Base-by-base conservation (phyloP, 2,113 vertebrate genomes). In the Pteronura brasiliensis region DNA sequence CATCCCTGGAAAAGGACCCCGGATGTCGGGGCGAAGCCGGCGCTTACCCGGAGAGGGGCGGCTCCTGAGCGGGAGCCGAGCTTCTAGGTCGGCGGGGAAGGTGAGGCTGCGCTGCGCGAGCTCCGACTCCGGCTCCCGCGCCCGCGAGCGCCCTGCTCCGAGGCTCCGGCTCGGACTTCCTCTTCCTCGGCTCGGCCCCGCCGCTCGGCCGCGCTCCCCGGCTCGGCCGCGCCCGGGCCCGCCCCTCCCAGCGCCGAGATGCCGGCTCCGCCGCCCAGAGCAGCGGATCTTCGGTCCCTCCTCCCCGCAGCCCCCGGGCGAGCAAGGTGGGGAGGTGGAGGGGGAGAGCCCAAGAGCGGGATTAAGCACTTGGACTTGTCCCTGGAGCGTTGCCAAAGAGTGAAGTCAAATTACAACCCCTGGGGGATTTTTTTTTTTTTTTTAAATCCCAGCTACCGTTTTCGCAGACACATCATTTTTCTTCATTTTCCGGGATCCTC, bases 361-460 rank as follows among this genome's bases (percentile, higher is more conserved):
- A 96, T 92, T 65, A 93, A 97, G 90, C 95, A 0, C 94, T 98
- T 67, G 98, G 98, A 96, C 96, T 97, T 88, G 97, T 63, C 95
- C 63, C 97, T 98, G 98, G 98, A 98, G 79, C 31, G 8, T 12
- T 85, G 98, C 98, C 98, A 98, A 95, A 92, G 93, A 71, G 88
- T 97, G 98, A 98, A 98, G 97, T 96, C 96, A 85, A 97, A 97
- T 98, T 97, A 93, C 98, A 98, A 97, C 61, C 85, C 81, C 29
- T 8, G 97, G 52, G 11, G 13, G 15, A 11, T 20, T n/a, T 88
- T 67, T 80, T 36, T 47, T 47, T 17, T 83, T 34, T 21, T 49
- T 52, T 61, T 17, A 0, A 21, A n/a, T 57, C 71, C 23, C 67
- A 4, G 98, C 98, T 98, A 98, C 98, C 92, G 98, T 98, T 98